Percentiles rank a stretch among this genome's conserved stretches.
Evolutionary conservation across 1,140 invertebrate genomes (phyloP).

Genomic region (Drosophila teissieri): DNA sequence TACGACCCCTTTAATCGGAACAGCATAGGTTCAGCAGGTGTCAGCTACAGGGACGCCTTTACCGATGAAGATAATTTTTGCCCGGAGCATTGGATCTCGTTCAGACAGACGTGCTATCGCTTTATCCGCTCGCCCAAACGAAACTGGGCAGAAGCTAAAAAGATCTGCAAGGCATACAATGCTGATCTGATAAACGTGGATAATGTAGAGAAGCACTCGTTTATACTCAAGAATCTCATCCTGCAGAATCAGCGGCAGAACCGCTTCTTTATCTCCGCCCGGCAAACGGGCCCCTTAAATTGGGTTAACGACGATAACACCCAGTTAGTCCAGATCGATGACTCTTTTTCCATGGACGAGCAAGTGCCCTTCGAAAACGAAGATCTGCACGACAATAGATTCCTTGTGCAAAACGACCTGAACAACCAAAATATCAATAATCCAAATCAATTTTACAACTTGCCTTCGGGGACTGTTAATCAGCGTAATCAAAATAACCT

Average conservation of each 20-base stretch:
- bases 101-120: slow-evolving; percentile 92
- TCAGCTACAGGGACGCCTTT: slow-evolving; percentile 62
- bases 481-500: slow-evolving; percentile 79
- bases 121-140: slow-evolving; percentile 94
- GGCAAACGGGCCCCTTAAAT: slow-evolving; percentile 89
- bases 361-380: slow-evolving; percentile 69
- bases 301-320: slow-evolving; percentile 95
- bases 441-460: slow-evolving; percentile 84
- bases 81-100: slow-evolving; percentile 92
- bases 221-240: slow-evolving; percentile 91
- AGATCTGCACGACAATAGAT: slow-evolving; percentile 79
- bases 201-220: slow-evolving; percentile 93
- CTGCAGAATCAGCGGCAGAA: slow-evolving; percentile 93
- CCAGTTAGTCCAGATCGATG: slow-evolving; percentile 91
- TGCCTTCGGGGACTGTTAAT: slow-evolving; percentile 76
- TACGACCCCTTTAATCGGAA: slow-evolving; percentile 79
- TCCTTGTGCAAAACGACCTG: slow-evolving; percentile 69
- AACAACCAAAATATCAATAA: slow-evolving; percentile 78
- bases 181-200: slow-evolving; percentile 92
- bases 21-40: slow-evolving; percentile 17
- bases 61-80: slow-evolving; percentile 86
- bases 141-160: slow-evolving; percentile 90
- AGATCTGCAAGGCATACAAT: slow-evolving; percentile 92
- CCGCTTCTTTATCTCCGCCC: slow-evolving; percentile 93
- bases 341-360: slow-evolving; percentile 90